Base-by-base conservation (phyloP, 1,140 invertebrate genomes). In the Tetramorium simillimum region DNA sequence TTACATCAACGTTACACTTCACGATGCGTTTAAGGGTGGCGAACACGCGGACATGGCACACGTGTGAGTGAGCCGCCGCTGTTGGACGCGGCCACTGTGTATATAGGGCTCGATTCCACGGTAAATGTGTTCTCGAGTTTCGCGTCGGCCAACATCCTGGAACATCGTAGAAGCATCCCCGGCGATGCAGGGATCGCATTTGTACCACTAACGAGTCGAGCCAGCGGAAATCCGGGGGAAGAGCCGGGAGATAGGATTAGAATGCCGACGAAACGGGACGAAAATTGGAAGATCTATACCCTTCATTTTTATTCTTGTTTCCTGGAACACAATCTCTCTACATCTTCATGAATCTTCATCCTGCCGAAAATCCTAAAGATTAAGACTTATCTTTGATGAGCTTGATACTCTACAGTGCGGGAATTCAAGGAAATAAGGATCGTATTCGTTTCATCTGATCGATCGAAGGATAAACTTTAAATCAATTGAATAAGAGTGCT, bases 111-210 rank as follows among this genome's bases (percentile, higher is more conserved):
- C 21, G 37, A 81, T 40, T 69, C n/a, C 37, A 46, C 49, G 46
- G 49, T 81, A 81, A 67, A 70, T 53, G 77, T 69, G 33, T 81
- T 58, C 49, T 81, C 46, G 63, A 28, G 21, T 81, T 69, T 53
- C 63, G 18, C 33, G 9, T 21, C 33, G 7, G 28, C 46, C 18
- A 40, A 37, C 46, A 53, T 53, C 62, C 16, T 37, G n/a, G n/a
- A 80, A 80, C 28, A 51, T 37, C 46, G n/a, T 46, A 16, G 43
- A 67, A 51, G 28, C 62, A 67, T 80, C 24, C 58, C 4, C 49
- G 77, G 10, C 33, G 46, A 69, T 40, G 33, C 33, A n/a, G 21
- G 12, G 21, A 70, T 53, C 33, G 33, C 33, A 37, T 51, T 78
- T 24, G 43, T 28, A 18, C 5, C 16, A 24, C 16, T 58, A 70